A percentile compares a stretch with the other conserved stretches of the same genome.
Evolutionary conservation across 2,888 invertebrate genomes (phyloP).

Genomic region (Yponomeuta evonymella): DNA sequence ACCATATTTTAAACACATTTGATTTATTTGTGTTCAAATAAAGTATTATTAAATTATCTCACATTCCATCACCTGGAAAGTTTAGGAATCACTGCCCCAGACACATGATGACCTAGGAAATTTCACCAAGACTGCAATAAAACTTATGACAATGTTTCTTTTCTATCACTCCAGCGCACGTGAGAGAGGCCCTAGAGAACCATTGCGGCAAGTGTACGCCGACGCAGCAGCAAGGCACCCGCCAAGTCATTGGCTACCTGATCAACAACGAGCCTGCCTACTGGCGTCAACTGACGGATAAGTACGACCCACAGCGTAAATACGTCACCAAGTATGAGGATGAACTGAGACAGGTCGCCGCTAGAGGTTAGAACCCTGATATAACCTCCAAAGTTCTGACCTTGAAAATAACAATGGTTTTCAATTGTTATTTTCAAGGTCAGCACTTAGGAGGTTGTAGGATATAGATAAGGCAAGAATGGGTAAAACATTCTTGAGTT

Average conservation of each 20-base stretch:
- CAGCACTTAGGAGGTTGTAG: no score
- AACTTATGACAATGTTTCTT: background rate
- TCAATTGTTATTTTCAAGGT: no score
- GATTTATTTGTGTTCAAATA: no score
- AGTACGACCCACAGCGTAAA: conserved; percentile 30
- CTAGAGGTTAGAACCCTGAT: background rate
- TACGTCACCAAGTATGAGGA: conserved; percentile 23
- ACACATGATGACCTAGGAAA: no score
- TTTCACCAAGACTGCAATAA: no score
- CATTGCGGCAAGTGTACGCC: conserved; percentile 28
- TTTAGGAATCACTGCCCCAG: no score
- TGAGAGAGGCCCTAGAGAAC: conserved; percentile 29
- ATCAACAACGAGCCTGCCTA: conserved; percentile 27
- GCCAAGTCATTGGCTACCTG: conserved; percentile 28
- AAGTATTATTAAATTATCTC: no score
- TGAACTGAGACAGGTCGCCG: conserved; percentile 16
- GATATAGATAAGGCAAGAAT: no score
- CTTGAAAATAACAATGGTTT: no score
- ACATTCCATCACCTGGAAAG: no score
- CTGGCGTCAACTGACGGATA: conserved; percentile 28
- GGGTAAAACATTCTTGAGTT: no score
- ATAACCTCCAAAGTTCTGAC: background rate
- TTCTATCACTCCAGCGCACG: conserved; percentile 19
- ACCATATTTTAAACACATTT: no score
- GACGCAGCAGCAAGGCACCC: conserved; percentile 24